Evolutionary conservation across 2,888 invertebrate genomes (phyloP).

Genomic region (Trichopria drosophilae): DNA sequence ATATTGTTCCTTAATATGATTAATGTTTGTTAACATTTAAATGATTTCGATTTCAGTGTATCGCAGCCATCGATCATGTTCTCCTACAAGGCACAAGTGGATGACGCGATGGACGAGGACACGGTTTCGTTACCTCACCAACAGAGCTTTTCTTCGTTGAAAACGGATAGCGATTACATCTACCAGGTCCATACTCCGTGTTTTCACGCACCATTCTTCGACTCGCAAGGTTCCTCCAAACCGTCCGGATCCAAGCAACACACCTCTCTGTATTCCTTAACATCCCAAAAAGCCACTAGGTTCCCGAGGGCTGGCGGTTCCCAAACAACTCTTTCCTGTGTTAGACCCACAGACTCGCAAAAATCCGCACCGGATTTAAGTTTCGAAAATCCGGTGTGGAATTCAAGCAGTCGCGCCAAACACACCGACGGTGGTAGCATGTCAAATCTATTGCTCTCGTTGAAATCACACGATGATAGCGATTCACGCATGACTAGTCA

Average conservation of each 20-base stretch:
- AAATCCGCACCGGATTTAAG: conserved; percentile 48
- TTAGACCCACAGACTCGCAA: conserved; percentile 41
- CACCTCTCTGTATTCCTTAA: conserved; percentile 44
- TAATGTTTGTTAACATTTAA: too few relatives aligned
- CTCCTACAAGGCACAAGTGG: conserved; percentile 79
- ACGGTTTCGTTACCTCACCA: conserved; percentile 76
- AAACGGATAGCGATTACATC: conserved; percentile 75
- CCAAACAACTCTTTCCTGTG: too few relatives aligned
- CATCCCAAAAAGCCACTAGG: conserved; percentile 40
- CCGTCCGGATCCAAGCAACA: conserved; percentile 41
- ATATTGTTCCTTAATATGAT: too few relatives aligned
- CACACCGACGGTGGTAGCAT: too few relatives aligned
- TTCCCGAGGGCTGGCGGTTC: conserved; percentile 42
- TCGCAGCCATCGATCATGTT: conserved; percentile 76
- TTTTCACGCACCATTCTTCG: conserved; percentile 54
- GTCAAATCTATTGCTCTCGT: too few relatives aligned
- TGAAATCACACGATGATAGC: too few relatives aligned
- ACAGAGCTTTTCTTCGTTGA: conserved; percentile 73
- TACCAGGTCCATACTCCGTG: conserved; percentile 67
- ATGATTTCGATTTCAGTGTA: conserved; percentile 67
- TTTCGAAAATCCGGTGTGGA: conserved; percentile 35
- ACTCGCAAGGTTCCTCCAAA: conserved; percentile 44
- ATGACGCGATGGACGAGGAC: conserved; percentile 76
- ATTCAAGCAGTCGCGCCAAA: too few relatives aligned
- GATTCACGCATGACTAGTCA: conserved; percentile 40